phyloP scores from a whole-genome alignment of 2,888 invertebrate genomes.

The Synergus laeviventris region DNA sequence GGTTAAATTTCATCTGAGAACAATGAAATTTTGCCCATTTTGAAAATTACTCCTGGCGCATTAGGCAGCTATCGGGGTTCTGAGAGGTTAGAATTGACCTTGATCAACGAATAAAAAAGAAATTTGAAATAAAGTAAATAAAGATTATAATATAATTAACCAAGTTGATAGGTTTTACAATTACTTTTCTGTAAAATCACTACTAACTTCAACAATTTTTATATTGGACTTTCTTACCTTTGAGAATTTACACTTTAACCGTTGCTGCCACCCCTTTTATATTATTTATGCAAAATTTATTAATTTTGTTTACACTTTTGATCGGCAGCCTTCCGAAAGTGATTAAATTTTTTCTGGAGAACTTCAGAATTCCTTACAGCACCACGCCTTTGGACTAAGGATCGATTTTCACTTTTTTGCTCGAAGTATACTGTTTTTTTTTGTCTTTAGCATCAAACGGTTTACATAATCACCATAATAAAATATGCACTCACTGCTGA shows the following conservation, averaged over 20 bases:
- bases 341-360: background rate
- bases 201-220: background rate
- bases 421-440: background rate
- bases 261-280: background rate
- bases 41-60: background rate
- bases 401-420: background rate
- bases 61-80: conserved; percentile 19
- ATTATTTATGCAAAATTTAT: background rate
- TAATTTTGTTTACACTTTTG: background rate
- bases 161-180: background rate
- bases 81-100: conserved; percentile 24
- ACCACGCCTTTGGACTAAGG: background rate
- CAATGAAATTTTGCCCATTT: background rate
- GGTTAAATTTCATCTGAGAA: background rate
- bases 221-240: background rate
- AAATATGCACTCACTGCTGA: background rate
- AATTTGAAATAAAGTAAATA: background rate
- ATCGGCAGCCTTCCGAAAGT: background rate
- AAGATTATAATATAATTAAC: background rate
- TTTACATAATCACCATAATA: background rate
- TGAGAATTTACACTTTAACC: background rate
- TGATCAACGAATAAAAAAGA: background rate
- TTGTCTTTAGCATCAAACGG: background rate
- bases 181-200: background rate
- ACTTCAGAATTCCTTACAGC: background rate